Evolutionary conservation across 2,888 invertebrate genomes (phyloP), one percentile per base, ranked within the genome.

Genomic region (Trissolcus japonicus): DNA sequence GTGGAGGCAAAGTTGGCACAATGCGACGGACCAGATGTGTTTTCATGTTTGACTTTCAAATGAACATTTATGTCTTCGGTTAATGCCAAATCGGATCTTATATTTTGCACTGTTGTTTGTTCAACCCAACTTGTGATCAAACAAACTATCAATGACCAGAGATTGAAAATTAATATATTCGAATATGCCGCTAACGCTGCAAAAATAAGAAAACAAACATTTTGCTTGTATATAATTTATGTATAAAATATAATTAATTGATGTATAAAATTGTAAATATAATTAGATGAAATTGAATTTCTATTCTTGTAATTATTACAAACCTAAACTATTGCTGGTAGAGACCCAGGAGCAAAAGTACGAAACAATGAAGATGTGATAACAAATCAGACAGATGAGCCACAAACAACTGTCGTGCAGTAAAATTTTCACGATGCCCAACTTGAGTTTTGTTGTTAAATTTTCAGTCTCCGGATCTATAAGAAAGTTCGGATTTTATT

Each of bases 91-190:
- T 35, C 35, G 35, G 35, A 35, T 11, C 35, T 35, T 11, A 35
- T 35, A 35, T 35, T 35, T 35, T 35, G 35, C 11, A 35, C 11
- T 35, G 35, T 80, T 40, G 81, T 82, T 57, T 80, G 82, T 35
- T 83, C 81, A 21, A 84, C 83, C 84, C 83, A 84, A 19, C 81
- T 76, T 17, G 83, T 82, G 63, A 84, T 80, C n/a, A 85, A 78
- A 68, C 84, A 84, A 54, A 83, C 82, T 48, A 82, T 19, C 57
- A 85, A 69, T 6, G 83, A 77, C 43, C 81, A 82, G 4, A 82
- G 72, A 68, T 84, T 84, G 79, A 85, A 84, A 66, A 79, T 78
- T 40, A 85, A 66, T 25, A 82, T 82, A 59, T 82, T 83, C 14
- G 72, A 78, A 59, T 83, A 84, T 4, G 83, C 83, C n/a, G 65